Evolutionary conservation across 2,888 invertebrate genomes (phyloP).

Genomic region (Napeogenes sylphis): DNA sequence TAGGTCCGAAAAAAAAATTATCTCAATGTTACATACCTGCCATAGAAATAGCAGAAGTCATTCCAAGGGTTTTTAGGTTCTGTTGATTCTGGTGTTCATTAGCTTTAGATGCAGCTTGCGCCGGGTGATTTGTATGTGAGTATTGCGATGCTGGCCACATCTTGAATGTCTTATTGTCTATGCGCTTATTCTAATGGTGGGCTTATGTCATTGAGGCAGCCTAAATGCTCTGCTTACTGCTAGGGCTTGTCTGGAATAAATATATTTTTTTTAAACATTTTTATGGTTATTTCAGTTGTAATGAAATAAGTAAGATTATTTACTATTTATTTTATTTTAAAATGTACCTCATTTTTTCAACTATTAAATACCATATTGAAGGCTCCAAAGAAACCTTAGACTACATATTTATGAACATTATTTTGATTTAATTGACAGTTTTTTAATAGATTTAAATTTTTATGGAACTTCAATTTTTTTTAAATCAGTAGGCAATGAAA

Average conservation of each 20-base stretch:
- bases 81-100: slow-evolving; percentile 75
- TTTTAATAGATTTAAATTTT: too few species aligned
- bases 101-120: slow-evolving; percentile 46
- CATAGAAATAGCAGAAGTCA: slow-evolving; percentile 96
- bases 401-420: too few species aligned
- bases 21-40: slow-evolving; percentile 77
- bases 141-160: slow-evolving; percentile 78
- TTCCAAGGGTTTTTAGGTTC: slow-evolving; percentile 85
- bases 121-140: slow-evolving; percentile 60
- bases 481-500: too few species aligned
- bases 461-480: too few species aligned
- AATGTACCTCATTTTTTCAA: too few species aligned
- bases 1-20: not conserved
- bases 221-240: slow-evolving; percentile 44
- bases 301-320: too few species aligned
- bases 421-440: too few species aligned
- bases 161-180: slow-evolving; percentile 38
- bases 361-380: too few species aligned
- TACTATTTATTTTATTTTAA: too few species aligned
- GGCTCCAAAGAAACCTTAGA: too few species aligned
- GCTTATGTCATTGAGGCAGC: slow-evolving; percentile 38
- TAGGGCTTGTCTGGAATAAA: slow-evolving; percentile 45
- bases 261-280: not conserved
- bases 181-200: slow-evolving; percentile 38
- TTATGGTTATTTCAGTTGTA: too few species aligned